Conservation (phyloP, 1,140 invertebrate genomes). For the Agraylea sexmaculata region DNA sequence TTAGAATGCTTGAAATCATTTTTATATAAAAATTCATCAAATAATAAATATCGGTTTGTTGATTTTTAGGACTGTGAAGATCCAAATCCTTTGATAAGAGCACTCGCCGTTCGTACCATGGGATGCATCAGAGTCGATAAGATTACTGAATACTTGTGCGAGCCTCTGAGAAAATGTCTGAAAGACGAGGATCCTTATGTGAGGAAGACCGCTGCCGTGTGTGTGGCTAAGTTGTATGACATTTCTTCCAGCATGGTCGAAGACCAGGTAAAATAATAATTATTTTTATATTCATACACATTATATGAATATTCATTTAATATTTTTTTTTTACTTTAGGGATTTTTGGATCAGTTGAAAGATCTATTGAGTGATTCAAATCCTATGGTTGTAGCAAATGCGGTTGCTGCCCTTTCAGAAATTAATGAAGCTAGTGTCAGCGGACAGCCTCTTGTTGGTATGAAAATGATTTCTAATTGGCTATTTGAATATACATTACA, state of each 20-base stretch:
- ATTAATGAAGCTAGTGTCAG: conserved; percentile 95
- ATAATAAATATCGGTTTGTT: no score
- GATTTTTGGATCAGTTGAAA: conserved; percentile 94
- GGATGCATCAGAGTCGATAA: conserved; percentile 99
- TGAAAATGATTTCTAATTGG: neutral
- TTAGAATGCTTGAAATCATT: no score
- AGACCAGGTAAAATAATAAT: conserved; percentile 43
- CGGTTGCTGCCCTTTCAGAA: conserved; percentile 95
- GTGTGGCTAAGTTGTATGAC: conserved; percentile 98
- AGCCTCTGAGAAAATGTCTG: conserved; percentile 94
- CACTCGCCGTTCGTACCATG: conserved; percentile 98
- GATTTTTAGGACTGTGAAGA: conserved; percentile 92
- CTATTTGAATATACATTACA: conserved; percentile 2
- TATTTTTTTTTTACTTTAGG: conserved; percentile 49
- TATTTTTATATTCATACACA: neutral
- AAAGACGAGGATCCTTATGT: conserved; percentile 99
- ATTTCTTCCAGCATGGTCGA: conserved; percentile 96
- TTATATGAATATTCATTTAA: neutral
- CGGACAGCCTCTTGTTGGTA: conserved; percentile 76
- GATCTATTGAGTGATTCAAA: conserved; percentile 97
- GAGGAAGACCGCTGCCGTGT: conserved; percentile 97
- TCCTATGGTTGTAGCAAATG: conserved; percentile 99
- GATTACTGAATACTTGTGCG: conserved; percentile 99
- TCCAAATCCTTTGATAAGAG: conserved; percentile 96
- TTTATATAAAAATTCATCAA: no score